Base-by-base conservation (phyloP, 37 sponge, comb jelly and placozoan species). In the Theonella swinhoei region DNA sequence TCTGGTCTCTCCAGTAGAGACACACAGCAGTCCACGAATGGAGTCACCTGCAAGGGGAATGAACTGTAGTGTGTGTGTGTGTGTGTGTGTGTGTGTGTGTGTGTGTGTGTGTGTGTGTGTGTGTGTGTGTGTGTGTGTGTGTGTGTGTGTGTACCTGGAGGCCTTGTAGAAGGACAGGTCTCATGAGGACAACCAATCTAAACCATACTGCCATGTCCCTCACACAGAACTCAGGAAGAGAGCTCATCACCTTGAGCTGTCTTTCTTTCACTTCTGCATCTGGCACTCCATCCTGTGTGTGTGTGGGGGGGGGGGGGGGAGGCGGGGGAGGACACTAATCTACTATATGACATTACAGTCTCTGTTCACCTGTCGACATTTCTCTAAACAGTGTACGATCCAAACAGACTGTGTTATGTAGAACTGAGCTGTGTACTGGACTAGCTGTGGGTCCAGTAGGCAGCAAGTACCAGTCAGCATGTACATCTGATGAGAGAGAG, bases 181-280 rank as follows among this genome's bases (percentile, higher is more conserved):
- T 60, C 39, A 47, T 84, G 0, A 42, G 39, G 1, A 81, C 83
- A 32, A 95, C 64, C 43, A 95, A 91, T 33, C 69, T 32, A 59
- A 95, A 88, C 95, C 95, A 95, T 5, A 25, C 38, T 19, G 78
- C 83, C 91, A 88, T 89, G 85, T 91, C 95, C 75, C 91, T 95
- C 47, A 95, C 70, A 40, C 72, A 75, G 70, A 68, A 69, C 87
- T 86, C 89, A 8, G 82, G 86, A 39, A 88, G 66, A 28, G 34
- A 37, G 29, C 85, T 35, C 39, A 85, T 34, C 35, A 75, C 35
- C 33, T 62, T 75, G 5, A 65, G 4, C 61, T 87, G 87, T 23
- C 65, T 23, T 68, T 87, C 54, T 14, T 25, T 37, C 30, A 64
- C 82, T 42, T 40, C 82, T 28, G 40, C 81, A 4, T 68, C 68